Percentiles rank a stretch among this genome's conserved stretches.
These are phyloP conservation scores for Datnioides undecimradiatus DNA, from an alignment of 2,113 vertebrate species.

Conservation along the genomic window DNA sequence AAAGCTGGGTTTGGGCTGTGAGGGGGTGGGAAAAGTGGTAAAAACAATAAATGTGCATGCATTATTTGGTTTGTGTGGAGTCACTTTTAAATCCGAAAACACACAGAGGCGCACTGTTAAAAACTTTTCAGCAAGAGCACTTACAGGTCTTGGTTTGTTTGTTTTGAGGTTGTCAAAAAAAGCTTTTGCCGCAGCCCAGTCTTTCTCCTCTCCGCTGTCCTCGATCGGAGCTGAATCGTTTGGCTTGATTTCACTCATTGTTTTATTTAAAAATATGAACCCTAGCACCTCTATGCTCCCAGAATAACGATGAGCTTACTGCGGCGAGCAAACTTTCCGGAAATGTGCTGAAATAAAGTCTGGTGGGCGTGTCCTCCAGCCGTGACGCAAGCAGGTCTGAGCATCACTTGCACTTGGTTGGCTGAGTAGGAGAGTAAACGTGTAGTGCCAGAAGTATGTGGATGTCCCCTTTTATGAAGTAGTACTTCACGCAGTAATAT, in stretches of 20 bases:
- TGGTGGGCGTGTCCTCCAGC: conserved; percentile 35
- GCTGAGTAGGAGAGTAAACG: neutral
- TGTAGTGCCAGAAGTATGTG: neutral
- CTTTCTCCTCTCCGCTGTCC: conserved; percentile 65
- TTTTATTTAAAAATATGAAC: neutral
- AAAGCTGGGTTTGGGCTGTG: conserved; percentile 90
- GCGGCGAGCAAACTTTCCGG: conserved; percentile 48
- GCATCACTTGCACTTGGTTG: neutral
- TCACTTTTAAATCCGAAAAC: neutral
- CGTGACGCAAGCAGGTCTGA: conserved; percentile 22
- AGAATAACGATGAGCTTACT: accelerated
- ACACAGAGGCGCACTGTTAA: neutral
- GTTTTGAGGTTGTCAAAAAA: conserved; percentile 85
- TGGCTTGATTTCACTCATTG: conserved; percentile 77
- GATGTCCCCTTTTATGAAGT: neutral
- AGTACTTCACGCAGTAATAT: too few species aligned
- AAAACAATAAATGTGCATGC: neutral
- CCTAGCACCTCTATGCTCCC: accelerated
- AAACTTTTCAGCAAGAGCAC: conserved; percentile 44
- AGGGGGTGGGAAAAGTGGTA: neutral
- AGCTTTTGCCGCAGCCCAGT: conserved; percentile 86
- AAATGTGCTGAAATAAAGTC: conserved; percentile 5
- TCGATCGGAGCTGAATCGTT: neutral
- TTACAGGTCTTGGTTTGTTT: conserved; percentile 86
- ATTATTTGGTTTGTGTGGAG: neutral